phyloP scores from a whole-genome alignment of 2,888 invertebrate genomes.

The Chirona hameri region DNA sequence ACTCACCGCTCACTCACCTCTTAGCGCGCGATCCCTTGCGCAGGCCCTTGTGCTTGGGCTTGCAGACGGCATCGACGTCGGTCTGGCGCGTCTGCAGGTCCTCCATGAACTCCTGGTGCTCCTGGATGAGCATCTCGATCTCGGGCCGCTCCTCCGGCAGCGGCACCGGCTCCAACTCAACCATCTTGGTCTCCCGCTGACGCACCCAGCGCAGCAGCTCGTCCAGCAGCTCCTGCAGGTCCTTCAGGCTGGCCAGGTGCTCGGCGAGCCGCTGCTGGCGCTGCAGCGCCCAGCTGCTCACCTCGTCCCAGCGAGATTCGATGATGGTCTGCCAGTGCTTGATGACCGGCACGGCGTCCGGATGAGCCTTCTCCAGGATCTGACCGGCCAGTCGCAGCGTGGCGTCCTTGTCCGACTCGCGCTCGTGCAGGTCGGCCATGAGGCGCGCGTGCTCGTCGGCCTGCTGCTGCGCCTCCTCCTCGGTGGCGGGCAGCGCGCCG shows the following conservation, averaged over 20 bases:
- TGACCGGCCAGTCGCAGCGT: constrained; percentile 82
- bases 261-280: constrained; percentile 77
- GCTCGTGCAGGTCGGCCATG: constrained; percentile 73
- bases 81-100: constrained; percentile 87
- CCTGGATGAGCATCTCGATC: constrained; percentile 81
- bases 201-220: constrained; percentile 89
- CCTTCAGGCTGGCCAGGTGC: constrained; percentile 72
- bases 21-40: constrained; percentile 6
- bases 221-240: constrained; percentile 82
- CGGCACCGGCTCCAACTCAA: constrained; percentile 70
- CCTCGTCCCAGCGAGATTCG: constrained; percentile 93
- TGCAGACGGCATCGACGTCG: constrained; percentile 93
- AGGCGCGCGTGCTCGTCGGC: constrained; percentile 81
- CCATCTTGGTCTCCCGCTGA: constrained; percentile 48
- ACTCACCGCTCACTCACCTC: not conserved
- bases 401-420: constrained; percentile 79
- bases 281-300: constrained; percentile 77
- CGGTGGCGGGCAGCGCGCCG: constrained; percentile 86
- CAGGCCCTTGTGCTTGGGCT: constrained; percentile 63
- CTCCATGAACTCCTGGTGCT: constrained; percentile 95
- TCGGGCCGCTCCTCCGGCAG: constrained; percentile 84
- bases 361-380: constrained; percentile 87
- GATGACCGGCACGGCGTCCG: constrained; percentile 92
- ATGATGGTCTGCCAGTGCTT: constrained; percentile 98
- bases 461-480: constrained; percentile 77